phyloP scores from a whole-genome alignment of 2,888 invertebrate species.

The Trachelus tabidus region DNA sequence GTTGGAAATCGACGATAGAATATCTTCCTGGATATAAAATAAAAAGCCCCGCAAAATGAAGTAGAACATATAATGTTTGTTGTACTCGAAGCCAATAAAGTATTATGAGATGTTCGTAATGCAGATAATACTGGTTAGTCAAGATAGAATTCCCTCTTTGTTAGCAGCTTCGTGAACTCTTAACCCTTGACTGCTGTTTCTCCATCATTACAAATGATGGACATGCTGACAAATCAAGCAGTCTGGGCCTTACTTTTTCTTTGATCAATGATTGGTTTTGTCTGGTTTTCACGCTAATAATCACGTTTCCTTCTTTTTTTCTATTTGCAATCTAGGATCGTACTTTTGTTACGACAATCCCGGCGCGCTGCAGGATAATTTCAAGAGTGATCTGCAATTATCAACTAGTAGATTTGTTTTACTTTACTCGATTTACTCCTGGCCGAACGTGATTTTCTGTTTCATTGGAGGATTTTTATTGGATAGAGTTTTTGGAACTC shows the following conservation, averaged over 20 bases:
- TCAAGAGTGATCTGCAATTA: constrained; percentile 82
- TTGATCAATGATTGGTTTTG: background rate
- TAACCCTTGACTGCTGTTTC: constrained; percentile 18
- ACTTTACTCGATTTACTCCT: constrained; percentile 94
- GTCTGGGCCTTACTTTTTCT: background rate
- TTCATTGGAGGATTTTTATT: constrained; percentile 96
- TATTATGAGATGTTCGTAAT: background rate
- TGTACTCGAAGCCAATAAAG: background rate
- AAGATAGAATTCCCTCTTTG: background rate
- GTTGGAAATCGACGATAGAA: background rate
- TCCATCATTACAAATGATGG: background rate
- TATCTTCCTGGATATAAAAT: background rate
- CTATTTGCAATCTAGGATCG: constrained; percentile 77
- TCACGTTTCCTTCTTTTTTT: constrained; percentile 2
- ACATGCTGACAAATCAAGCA: background rate
- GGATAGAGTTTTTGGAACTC: constrained; percentile 94
- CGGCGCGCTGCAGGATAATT: constrained; percentile 89
- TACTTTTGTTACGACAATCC: constrained; percentile 99
- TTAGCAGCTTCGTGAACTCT: background rate
- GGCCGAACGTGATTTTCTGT: constrained; percentile 96
- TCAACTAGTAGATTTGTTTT: constrained; percentile 86
- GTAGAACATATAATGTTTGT: background rate
- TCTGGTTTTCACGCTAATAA: background rate
- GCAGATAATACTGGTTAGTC: background rate
- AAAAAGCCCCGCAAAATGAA: background rate